Evolutionary conservation across 1,140 invertebrate species (phyloP).

Genomic region (Bemisia tabaci): DNA sequence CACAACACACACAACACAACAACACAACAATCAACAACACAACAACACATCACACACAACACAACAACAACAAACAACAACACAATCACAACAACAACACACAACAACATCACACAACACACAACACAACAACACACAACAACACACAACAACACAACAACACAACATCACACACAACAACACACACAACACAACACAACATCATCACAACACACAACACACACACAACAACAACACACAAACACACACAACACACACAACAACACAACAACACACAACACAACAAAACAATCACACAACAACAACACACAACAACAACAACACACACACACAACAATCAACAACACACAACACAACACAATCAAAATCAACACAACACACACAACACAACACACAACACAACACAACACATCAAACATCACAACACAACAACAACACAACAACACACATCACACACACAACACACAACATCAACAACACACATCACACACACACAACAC

Average conservation of each 20-base stretch:
- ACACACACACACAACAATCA: too few species aligned
- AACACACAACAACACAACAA: slow-evolving; percentile 3
- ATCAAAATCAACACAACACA: slow-evolving; percentile 1
- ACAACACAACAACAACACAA: not conserved
- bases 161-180: not conserved
- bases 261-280: not conserved
- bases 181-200: not conserved
- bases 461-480: not conserved
- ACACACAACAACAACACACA: not conserved
- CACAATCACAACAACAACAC: not conserved
- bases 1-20: too few species aligned
- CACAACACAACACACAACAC: not conserved
- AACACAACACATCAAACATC: not conserved
- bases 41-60: not conserved
- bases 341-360: too few species aligned
- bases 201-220: not conserved
- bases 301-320: too few species aligned
- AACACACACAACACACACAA: not conserved
- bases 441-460: not conserved
- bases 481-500: not conserved
- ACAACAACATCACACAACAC: not conserved
- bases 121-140: not conserved
- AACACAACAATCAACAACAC: not conserved
- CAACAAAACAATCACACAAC: not conserved
- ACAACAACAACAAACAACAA: too few species aligned